Evolutionary conservation across 2,797 vertebrate genomes (phyloP), one percentile per base, ranked within the genome.

Genomic region (Sebastes taczanowskii): DNA sequence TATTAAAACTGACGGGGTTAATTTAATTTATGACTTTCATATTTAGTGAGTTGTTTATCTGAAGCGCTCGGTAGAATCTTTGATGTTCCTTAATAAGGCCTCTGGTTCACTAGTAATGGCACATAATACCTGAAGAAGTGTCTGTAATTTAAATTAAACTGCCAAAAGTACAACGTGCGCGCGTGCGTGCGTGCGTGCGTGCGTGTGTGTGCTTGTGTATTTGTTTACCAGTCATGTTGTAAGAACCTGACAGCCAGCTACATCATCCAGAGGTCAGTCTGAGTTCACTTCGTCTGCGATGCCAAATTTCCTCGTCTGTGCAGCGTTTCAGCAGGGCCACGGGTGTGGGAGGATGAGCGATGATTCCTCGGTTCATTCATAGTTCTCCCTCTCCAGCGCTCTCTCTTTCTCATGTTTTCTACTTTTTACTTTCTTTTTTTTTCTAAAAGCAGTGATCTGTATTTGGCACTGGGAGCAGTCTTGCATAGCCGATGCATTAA

Each of bases 351-450:
- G 73, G 88, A 88, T 61, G 75, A 82, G 62, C 68, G 25, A 62
- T 78, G 38, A 81, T 67, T 88, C 79, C 68, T 78, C 68, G 8
- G 70, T 88, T 90, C 86, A 87, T 83, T 92, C 79, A 79, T 77
- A 82, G 71, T 84, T 83, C n/a, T 34, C 82, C 55, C 58, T 46
- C 42, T 38, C 23, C 35, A 4, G 25, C 56, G 2, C 30, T 25
- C 35, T n/a, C 23, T 73, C 38, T 29, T 1, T 56, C 55, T 78
- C 46, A 20, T 35, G 6, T 72, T 61, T 49, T 73, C 38, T 81
- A 1, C 32, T 22, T 55, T 53, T 52, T 23, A 29, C n/a, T n/a
- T 2, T 6, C 1, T 64, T 2, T 4, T 49, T 35, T 38, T 64
- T 25, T 22, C 29, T 5, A 4, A 25, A 63, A 55, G 30, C 56